Evolutionary conservation across 2,797 vertebrate species (phyloP), one percentile per base, ranked within the genome.

Genomic region (Carduelis carduelis): DNA sequence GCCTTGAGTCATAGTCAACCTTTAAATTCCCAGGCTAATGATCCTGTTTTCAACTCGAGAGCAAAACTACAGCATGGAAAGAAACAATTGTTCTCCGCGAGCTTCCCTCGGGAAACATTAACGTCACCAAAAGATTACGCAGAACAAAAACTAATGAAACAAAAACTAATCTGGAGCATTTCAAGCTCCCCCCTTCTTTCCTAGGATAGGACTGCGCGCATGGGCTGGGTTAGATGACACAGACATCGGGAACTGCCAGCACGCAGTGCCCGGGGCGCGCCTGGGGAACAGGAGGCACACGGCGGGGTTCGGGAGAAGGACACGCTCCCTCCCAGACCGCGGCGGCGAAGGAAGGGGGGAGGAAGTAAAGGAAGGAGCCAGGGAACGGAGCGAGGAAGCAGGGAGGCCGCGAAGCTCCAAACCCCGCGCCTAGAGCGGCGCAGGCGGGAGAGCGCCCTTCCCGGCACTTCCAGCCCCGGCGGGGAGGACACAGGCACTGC

Each of bases 241-340:
- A 30, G 9, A 2, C 30, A 6, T 4, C 2, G 37, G 27, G 23
- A 24, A 4, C 21, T 32, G 32, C 28, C 39, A 2, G 65, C 24
- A 2, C 0, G 20, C 56, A 8, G 14, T 2, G n/a, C 44, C 44
- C 55, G 5, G 15, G 13, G 24, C 1, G 1, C 0, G 60, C 47
- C 28, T 12, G 12, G 15, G 19, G 2, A 47, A 15, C 12, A 0
- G 3, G 9, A 17, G 5, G 3, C 11, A 14, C 27, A 2, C 18
- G 4, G 10, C 12, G 15, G 10, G 7, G 1, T 3, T 4, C 3
- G 46, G 3, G 15, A 26, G 8, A 19, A 35, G 24, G 24, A 14
- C 18, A 4, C 24, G 19, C 7, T 71, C 50, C 68, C 57, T 3
- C 24, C 44, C 9, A 20, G 18, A 10, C 27, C 11, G 20, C 19